A percentile compares a stretch with the other conserved stretches of the same genome.
These are phyloP conservation scores for Ceratoteleas bidentatus DNA, from an alignment of 1,140 invertebrate genomes.

Conservation along the genomic window DNA sequence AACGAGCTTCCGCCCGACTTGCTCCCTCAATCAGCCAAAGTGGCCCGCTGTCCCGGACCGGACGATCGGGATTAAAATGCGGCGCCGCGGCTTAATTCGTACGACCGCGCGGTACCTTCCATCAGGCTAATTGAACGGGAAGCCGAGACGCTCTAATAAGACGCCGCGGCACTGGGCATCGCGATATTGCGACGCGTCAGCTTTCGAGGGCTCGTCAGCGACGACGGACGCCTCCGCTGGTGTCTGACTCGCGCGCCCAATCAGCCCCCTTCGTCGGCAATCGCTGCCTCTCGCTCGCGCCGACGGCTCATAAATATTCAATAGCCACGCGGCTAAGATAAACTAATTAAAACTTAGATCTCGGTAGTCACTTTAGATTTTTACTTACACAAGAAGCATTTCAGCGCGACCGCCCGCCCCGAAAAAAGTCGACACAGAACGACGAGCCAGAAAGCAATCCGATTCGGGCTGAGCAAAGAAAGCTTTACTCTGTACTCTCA, in stretches of 20 bases:
- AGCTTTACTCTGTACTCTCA: slow-evolving; percentile 82
- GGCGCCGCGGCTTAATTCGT: slow-evolving; percentile 22
- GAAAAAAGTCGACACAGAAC: slow-evolving; percentile 75
- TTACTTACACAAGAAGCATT: slow-evolving; percentile 83
- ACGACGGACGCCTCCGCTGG: slow-evolving; percentile 30
- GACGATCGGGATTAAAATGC: neutral
- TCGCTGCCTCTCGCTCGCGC: slow-evolving; percentile 47
- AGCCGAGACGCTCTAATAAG: slow-evolving; percentile 44
- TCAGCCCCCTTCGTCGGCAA: slow-evolving; percentile 49
- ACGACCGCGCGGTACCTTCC: slow-evolving; percentile 33
- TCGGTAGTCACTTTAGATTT: slow-evolving; percentile 83
- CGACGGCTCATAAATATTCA: slow-evolving; percentile 81
- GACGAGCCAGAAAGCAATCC: slow-evolving; percentile 73
- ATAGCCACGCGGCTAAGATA: slow-evolving; percentile 82
- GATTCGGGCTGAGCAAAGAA: slow-evolving; percentile 79
- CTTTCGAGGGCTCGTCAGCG: slow-evolving; percentile 43
- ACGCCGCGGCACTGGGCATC: slow-evolving; percentile 40
- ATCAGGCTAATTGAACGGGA: slow-evolving; percentile 53
- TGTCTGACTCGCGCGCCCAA: slow-evolving; percentile 58
- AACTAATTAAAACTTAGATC: slow-evolving; percentile 83
- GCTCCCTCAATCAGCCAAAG: slow-evolving; percentile 24
- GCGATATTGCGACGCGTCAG: slow-evolving; percentile 55
- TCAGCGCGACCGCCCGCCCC: slow-evolving; percentile 75
- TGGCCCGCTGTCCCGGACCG: neutral
- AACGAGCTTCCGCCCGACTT: slow-evolving; percentile 9